phyloP scores from a whole-genome alignment of 2,113 vertebrate species.

The Nesoenas mayeri region DNA sequence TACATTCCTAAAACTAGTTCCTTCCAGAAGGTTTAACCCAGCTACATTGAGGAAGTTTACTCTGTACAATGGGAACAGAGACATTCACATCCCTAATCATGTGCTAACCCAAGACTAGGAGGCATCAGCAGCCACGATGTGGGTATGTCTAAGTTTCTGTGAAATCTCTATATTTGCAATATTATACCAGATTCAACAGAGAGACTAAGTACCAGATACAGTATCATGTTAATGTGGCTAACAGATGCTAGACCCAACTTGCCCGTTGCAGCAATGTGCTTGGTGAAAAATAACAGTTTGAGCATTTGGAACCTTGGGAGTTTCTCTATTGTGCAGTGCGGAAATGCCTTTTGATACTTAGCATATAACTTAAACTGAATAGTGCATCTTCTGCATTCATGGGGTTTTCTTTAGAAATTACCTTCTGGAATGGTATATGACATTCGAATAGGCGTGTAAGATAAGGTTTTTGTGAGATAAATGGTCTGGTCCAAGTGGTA shows the following conservation, averaged over 20 bases:
- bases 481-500: background rate
- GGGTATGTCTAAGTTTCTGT: background rate
- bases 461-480: background rate
- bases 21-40: background rate
- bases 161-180: background rate
- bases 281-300: background rate
- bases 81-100: background rate
- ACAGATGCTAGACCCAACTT: too few relatives aligned
- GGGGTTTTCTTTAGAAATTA: background rate
- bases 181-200: background rate
- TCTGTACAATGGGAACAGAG: background rate
- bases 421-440: background rate
- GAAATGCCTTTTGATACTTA: background rate
- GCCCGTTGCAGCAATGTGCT: background rate
- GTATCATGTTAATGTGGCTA: background rate
- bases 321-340: background rate
- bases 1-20: background rate
- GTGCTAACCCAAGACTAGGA: background rate
- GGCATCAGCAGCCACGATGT: background rate
- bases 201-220: background rate
- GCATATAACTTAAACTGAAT: background rate
- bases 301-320: background rate
- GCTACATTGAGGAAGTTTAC: background rate
- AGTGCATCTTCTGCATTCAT: background rate
- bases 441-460: rapidly evolving